Percentiles rank a stretch among this genome's conserved stretches.
Conservation (phyloP, 1,140 invertebrate species). For the Zophobas morio region DNA sequence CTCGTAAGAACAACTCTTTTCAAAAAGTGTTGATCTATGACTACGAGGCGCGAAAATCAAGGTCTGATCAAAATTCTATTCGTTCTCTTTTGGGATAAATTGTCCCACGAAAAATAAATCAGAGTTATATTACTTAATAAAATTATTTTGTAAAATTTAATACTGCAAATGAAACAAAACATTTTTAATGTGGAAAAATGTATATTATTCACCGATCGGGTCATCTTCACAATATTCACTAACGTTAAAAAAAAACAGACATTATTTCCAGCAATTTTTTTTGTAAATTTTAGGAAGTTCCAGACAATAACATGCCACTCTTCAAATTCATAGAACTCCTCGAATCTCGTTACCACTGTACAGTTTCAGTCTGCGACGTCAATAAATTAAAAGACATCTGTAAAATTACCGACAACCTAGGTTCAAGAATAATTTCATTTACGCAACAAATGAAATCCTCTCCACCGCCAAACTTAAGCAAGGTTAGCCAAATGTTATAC, state of each 20-base stretch:
- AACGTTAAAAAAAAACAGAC: neutral
- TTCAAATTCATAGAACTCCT: conserved; percentile 91
- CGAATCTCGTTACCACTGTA: conserved; percentile 85
- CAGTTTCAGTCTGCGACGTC: conserved; percentile 85
- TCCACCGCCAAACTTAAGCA: conserved; percentile 71
- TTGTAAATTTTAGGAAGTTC: conserved; percentile 74
- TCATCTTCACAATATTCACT: too few relatives aligned
- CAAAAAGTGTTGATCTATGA: too few relatives aligned
- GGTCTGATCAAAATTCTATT: too few relatives aligned
- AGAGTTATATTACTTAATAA: too few relatives aligned
- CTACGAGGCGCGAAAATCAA: too few relatives aligned
- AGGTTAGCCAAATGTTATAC: conserved; percentile 59
- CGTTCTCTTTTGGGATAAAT: too few relatives aligned
- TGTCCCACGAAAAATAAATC: too few relatives aligned
- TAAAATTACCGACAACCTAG: conserved; percentile 78
- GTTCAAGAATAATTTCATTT: conserved; percentile 79
- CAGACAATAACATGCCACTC: conserved; percentile 82
- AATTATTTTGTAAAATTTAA: too few relatives aligned
- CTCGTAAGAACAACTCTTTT: too few relatives aligned
- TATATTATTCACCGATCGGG: too few relatives aligned
- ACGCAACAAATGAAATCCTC: conserved; percentile 72
- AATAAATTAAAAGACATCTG: conserved; percentile 86
- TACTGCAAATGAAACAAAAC: too few relatives aligned
- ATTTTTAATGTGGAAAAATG: too few relatives aligned
- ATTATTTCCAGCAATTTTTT: conserved; percentile 7